Conservation (phyloP, 2,888 invertebrate species). For the Dynastes hyllus region DNA sequence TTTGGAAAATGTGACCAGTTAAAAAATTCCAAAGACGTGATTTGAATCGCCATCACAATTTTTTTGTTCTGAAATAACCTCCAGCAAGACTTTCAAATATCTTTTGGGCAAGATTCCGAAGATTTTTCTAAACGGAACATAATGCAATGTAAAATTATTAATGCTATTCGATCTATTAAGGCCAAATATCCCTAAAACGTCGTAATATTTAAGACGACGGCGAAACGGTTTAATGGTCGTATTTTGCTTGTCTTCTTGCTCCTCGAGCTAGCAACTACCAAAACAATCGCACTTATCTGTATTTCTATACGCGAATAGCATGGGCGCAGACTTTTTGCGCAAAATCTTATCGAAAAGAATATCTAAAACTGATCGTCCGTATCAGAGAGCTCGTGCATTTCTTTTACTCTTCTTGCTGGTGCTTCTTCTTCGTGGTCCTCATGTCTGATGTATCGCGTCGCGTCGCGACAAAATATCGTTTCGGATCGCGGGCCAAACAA, state of each 20-base stretch:
- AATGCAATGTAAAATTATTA: conserved; percentile 52
- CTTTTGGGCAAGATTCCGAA: no score
- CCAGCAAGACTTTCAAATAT: no score
- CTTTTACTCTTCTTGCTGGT: neutral
- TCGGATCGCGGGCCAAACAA: conserved; percentile 47
- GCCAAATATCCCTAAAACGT: conserved; percentile 51
- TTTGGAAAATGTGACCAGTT: no score
- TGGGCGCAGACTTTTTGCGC: conserved; percentile 49
- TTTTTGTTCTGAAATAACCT: no score
- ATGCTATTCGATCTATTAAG: conserved; percentile 53
- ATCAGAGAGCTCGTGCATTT: neutral
- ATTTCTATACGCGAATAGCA: neutral
- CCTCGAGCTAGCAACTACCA: neutral
- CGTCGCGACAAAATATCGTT: conserved; percentile 28
- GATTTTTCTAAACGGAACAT: neutral
- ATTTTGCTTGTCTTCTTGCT: neutral
- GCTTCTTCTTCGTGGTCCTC: neutral
- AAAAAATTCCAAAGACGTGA: no score
- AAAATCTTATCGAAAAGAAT: conserved; percentile 54
- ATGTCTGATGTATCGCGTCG: neutral
- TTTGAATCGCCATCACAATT: no score
- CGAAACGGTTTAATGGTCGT: conserved; percentile 33
- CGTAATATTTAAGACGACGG: conserved; percentile 36
- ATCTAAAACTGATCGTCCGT: conserved; percentile 54
- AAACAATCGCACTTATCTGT: neutral